A percentile compares a stretch with the other conserved stretches of the same genome.
Evolutionary conservation across 2,113 vertebrate species (phyloP).

Genomic region (Lycaon pictus): DNA sequence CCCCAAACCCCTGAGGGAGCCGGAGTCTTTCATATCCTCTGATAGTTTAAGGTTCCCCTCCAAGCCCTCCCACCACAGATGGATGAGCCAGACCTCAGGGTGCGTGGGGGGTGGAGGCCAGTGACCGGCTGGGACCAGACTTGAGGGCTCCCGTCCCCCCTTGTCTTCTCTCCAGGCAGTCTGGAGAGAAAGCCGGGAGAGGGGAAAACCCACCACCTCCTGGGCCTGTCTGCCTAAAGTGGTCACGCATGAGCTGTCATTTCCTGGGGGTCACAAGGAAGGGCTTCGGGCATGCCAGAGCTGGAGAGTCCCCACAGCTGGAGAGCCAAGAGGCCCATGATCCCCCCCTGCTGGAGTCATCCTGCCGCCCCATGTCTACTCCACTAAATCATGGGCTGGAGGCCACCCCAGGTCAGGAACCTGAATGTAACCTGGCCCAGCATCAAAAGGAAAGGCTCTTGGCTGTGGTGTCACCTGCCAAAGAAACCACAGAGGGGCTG

Average conservation of each 20-base stretch:
- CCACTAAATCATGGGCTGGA: not conserved
- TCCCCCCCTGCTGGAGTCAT: accelerated
- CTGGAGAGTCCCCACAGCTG: not conserved
- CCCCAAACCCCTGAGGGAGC: not conserved
- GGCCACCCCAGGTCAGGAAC: not conserved
- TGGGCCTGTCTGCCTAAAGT: not conserved
- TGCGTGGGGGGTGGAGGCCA: not conserved
- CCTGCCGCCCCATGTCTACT: not conserved
- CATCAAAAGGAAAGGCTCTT: not conserved
- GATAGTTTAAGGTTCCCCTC: not conserved
- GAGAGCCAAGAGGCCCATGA: not conserved
- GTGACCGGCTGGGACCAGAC: not conserved
- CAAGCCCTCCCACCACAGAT: accelerated
- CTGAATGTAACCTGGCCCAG: not conserved
- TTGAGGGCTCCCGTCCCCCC: accelerated
- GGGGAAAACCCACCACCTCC: not conserved
- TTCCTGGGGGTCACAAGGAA: not conserved
- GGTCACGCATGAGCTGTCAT: accelerated
- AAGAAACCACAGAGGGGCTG: not conserved
- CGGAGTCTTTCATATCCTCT: not conserved
- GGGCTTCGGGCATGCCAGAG: not conserved
- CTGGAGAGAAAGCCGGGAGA: too few relatives aligned
- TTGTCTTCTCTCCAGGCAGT: not conserved
- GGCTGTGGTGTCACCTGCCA: not conserved
- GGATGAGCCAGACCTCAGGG: not conserved